These are phyloP conservation scores for Paedocypris sp. DNA, from an alignment of 2,113 vertebrate genomes.

Conservation along the genomic window DNA sequence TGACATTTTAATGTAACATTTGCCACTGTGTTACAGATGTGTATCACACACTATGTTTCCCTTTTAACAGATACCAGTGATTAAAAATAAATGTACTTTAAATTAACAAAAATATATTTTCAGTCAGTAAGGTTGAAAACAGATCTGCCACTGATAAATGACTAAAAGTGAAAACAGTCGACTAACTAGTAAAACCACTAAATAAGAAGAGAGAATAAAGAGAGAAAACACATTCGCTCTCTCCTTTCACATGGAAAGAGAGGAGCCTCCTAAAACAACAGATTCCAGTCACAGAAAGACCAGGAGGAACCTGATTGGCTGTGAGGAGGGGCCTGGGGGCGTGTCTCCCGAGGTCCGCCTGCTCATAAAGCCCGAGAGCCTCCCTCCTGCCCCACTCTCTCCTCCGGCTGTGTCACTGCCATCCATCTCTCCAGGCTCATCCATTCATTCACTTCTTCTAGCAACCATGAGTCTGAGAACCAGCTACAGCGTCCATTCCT, in stretches of 20 bases:
- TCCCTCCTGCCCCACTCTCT: constrained; percentile 28
- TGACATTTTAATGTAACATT: too few relatives aligned
- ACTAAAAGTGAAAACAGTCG: too few relatives aligned
- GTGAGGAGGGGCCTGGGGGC: constrained; percentile 40
- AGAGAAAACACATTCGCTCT: background rate
- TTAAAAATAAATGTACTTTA: too few relatives aligned
- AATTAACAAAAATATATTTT: too few relatives aligned
- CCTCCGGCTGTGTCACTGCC: constrained; percentile 52
- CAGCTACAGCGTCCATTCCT: constrained; percentile 48
- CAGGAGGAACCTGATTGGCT: constrained; percentile 26
- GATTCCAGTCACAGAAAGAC: constrained; percentile 5
- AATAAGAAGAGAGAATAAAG: background rate
- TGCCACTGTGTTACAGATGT: too few relatives aligned
- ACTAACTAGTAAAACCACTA: background rate
- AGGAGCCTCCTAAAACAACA: constrained; percentile 5
- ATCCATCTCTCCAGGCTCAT: constrained; percentile 35
- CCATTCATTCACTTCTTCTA: constrained; percentile 17
- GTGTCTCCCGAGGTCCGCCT: constrained; percentile 28
- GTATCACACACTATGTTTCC: too few relatives aligned
- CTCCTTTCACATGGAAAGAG: constrained; percentile 10
- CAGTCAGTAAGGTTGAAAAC: too few relatives aligned
- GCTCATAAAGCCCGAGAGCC: constrained; percentile 53
- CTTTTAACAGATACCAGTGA: too few relatives aligned
- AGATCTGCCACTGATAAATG: too few relatives aligned
- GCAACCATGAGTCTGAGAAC: constrained; percentile 44